Evolutionary conservation across 2,888 invertebrate species (phyloP), one percentile per base, ranked within the genome.

Genomic region (Fragum whitleyi): DNA sequence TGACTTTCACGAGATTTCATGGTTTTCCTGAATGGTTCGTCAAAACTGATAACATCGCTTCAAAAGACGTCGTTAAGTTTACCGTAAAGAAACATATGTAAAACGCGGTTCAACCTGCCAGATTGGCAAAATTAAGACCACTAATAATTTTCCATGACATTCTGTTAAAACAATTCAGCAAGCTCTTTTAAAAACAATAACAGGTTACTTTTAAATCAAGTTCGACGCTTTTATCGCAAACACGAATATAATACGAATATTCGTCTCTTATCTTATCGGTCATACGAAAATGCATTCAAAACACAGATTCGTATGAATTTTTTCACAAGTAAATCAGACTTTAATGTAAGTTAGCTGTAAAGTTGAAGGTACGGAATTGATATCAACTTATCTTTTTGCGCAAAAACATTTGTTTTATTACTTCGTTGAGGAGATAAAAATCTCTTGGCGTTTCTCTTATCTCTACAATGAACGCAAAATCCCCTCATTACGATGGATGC

Each of bases 1-100:
- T 85, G 81, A 85, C 77, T 79, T 47, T 81, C 42, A 72, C 77
- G 84, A 77, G 81, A 81, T 77, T 85, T 77, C 81, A 74, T 62
- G 65, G 65, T 65, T 42, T 42, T 32, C 36, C 23, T 26, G 65
- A 65, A 65, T 65, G 65, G 65, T 42, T 65, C 65, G 65, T 65
- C 65, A 65, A 65, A 65, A 65, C 23, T 65, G 65, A 65, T 65
- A 65, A 69, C 23, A 74, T 79, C 84, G 70, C 74, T 81, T 85
- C 84, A 85, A 79, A 85, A 76, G 79, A 76, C 61, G 76, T 42
- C 62, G 42, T 55, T 79, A 74, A 79, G 77, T 85, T 85, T 72
- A 77, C 74, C 84, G 84, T 70, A 79, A 67, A 70, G 74, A 74
- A 67, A 79, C 77, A 79, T 68, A 74, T 79, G 79, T 79, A 77